Base-by-base conservation (phyloP, 2,888 invertebrate species). In the Psylliodes chrysocephalus region DNA sequence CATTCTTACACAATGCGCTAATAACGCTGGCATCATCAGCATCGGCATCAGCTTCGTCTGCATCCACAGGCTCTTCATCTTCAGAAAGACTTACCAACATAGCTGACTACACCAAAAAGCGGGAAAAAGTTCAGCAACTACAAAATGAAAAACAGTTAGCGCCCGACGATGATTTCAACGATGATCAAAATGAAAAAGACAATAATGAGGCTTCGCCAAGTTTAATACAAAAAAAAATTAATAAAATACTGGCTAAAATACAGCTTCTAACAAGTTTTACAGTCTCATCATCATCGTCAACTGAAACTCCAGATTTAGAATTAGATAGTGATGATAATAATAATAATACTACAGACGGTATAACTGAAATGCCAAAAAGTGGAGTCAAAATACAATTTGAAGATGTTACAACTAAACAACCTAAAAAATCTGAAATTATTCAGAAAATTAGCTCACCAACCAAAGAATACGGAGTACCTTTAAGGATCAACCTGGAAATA, bases 211-310 rank as follows among this genome's bases (percentile, higher is more conserved):
- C 68, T 0, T 56, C 70, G 5, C 72, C 74, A 0, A 69, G 57
- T 40, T 51, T 73, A 6, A 14, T 75, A 5, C 71, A 70, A 46
- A 72, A 71, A 51, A 74, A 74, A 56, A 61, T 76, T 42, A 66
- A 63, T 53, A 75, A 73, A 61, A 61, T 76, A 14, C 14, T 76
- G 15, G 60, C 51, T 10, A 75, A 75, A 56, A 44, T 75, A 7
- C 61, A 68, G 10, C 60, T 72, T 12, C 46, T 75, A 2, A 66
- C 69, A 7, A 57, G 46, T 22, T 38, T 68, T 22, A 60, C 62
- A 25, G 42, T 57, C 54, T 6, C 63, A 57, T 46, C 42, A 53
- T 3, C 46, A 28, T 6, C 63, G 54, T 46, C 42, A 53, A 1
- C 46, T 22, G 18, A 18, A 33, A 2, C 12, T 7, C 2, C 38